phyloP scores from a whole-genome alignment of 2,797 vertebrate genomes.

The Philypnodon macrostomus region DNA sequence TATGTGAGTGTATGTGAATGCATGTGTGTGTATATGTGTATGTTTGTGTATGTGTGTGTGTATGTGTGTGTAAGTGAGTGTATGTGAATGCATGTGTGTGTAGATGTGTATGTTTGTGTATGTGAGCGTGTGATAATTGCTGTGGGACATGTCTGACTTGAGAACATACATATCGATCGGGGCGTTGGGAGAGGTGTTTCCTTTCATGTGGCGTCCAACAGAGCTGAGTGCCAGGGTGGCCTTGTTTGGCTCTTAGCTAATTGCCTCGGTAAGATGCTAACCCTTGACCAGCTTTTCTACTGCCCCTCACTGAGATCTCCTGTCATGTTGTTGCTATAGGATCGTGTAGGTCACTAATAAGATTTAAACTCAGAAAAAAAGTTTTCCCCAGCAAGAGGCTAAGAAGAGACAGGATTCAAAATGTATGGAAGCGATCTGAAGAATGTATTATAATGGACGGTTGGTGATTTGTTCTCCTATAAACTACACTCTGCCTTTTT shows the following conservation, averaged over 20 bases:
- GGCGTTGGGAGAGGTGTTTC: constrained; percentile 55
- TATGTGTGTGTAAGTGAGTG: constrained; percentile 23
- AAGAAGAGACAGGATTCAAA: too few relatives aligned
- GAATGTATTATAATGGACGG: too few relatives aligned
- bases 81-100: too few relatives aligned
- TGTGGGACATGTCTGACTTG: constrained; percentile 55
- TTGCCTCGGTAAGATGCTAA: constrained; percentile 31
- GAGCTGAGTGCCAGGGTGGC: constrained; percentile 16
- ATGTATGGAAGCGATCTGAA: too few relatives aligned
- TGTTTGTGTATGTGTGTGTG: constrained; percentile 18
- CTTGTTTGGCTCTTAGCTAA: constrained; percentile 57
- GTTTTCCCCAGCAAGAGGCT: too few relatives aligned
- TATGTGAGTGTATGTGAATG: constrained; percentile 34
- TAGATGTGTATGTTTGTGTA: constrained; percentile 9
- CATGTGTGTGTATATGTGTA: too few relatives aligned
- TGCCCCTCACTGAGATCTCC: constrained; percentile 18
- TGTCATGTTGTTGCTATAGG: constrained; percentile 11
- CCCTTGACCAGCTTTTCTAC: constrained; percentile 25
- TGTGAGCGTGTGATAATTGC: constrained; percentile 55
- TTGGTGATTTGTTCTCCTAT: too few relatives aligned
- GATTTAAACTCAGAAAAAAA: too few relatives aligned
- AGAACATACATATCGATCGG: constrained; percentile 65
- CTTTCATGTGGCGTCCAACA: constrained; percentile 50
- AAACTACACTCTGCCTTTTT: too few relatives aligned
- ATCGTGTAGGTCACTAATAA: constrained; percentile 6